Evolutionary conservation across 2,797 vertebrate species (phyloP).

Genomic region (Dicrostonyx torquatus): DNA sequence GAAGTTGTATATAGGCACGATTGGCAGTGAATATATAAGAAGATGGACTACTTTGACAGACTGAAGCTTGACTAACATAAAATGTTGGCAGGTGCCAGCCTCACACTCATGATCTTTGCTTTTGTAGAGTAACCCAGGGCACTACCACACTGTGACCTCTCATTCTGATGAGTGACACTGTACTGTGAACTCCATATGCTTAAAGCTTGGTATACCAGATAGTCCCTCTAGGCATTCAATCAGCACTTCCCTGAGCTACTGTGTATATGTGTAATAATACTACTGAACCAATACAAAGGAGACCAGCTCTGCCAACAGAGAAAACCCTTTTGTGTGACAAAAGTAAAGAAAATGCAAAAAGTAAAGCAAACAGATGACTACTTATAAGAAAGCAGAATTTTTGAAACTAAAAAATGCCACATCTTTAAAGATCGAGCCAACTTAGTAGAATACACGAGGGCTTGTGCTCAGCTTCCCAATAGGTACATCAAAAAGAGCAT

Average conservation of each 20-base stretch:
- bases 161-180: background rate
- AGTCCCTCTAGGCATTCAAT: background rate
- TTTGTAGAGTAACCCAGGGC: background rate
- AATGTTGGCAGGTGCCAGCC: background rate
- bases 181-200: background rate
- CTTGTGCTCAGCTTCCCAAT: background rate
- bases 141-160: background rate
- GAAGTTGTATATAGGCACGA: background rate
- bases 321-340: background rate
- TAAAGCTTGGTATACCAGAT: background rate
- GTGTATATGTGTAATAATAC: background rate
- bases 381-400: background rate
- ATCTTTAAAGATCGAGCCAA: background rate
- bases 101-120: background rate
- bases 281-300: background rate
- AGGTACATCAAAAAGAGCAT: background rate
- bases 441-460: background rate
- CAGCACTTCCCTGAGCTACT: background rate
- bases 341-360: background rate
- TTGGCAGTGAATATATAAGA: background rate
- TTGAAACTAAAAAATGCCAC: background rate
- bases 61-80: background rate
- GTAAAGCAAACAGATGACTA: background rate
- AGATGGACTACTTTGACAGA: background rate
- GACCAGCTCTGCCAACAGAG: background rate